phyloP scores from a whole-genome alignment of 2,113 vertebrate species.

The Campylorhamphus procurvoides region DNA sequence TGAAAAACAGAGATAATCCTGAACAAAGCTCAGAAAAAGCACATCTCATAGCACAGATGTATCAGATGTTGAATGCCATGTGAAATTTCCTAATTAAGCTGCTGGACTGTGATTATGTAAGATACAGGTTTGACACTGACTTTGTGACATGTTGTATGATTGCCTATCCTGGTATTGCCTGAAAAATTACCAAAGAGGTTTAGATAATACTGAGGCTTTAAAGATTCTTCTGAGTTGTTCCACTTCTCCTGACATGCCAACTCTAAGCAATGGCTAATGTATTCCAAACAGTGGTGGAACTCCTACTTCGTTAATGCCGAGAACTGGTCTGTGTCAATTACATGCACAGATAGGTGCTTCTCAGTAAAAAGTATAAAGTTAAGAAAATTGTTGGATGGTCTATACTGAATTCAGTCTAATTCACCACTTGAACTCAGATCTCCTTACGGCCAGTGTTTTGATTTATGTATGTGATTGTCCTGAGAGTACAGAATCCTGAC shows the following conservation, averaged over 20 bases:
- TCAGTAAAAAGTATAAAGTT: background rate
- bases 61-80: background rate
- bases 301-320: background rate
- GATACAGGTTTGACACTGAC: background rate
- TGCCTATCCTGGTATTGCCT: background rate
- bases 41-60: background rate
- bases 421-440: background rate
- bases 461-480: background rate
- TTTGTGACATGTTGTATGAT: background rate
- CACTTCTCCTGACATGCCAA: background rate
- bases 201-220: background rate
- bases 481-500: background rate
- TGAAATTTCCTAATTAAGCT: background rate
- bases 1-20: conserved; percentile 19
- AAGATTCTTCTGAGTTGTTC: background rate
- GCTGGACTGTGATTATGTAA: background rate
- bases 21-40: background rate
- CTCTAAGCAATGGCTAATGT: background rate
- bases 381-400: background rate
- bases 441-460: background rate
- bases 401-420: background rate
- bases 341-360: background rate
- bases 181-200: background rate
- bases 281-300: background rate
- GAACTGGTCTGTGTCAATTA: background rate